phyloP scores from a whole-genome alignment of 2,797 vertebrate species.

The Miichthys miiuy region DNA sequence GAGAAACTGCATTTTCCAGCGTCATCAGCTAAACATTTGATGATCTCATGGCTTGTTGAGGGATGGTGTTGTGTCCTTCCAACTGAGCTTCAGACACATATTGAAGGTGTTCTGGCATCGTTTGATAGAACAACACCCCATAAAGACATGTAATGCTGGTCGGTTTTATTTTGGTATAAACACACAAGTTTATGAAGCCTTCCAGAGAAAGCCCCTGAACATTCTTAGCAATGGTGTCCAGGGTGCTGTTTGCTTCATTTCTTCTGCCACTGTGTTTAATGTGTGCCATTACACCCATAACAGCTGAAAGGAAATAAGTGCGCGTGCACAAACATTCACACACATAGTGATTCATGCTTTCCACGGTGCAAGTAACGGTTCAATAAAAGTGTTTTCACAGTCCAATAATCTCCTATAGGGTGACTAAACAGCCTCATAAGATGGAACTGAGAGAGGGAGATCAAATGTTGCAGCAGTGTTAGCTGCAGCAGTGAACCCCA shows the following conservation, averaged over 20 bases:
- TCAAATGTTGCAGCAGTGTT: not conserved
- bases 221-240: conserved; percentile 3
- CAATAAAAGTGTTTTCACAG: conserved; percentile 60
- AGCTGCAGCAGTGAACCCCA: not conserved
- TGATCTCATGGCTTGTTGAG: conserved; percentile 47
- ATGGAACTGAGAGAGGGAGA: conserved; percentile 8
- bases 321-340: not conserved
- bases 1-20: conserved; percentile 43
- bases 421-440: conserved; percentile 38
- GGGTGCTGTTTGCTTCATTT: conserved; percentile 29
- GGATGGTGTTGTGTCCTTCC: conserved; percentile 28
- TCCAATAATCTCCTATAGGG: conserved; percentile 47
- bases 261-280: conserved; percentile 24
- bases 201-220: not conserved
- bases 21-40: conserved; percentile 28
- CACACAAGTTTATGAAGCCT: conserved; percentile 8
- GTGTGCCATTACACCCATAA: conserved; percentile 10
- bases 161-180: conserved; percentile 35
- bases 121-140: conserved; percentile 32
- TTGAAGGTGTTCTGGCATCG: conserved; percentile 58
- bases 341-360: conserved; percentile 60
- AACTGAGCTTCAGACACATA: conserved; percentile 36
- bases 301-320: conserved; percentile 43
- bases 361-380: conserved; percentile 52
- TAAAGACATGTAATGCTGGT: conserved; percentile 31